Conservation (phyloP, 2,888 invertebrate genomes). For the Agrochola lota region DNA sequence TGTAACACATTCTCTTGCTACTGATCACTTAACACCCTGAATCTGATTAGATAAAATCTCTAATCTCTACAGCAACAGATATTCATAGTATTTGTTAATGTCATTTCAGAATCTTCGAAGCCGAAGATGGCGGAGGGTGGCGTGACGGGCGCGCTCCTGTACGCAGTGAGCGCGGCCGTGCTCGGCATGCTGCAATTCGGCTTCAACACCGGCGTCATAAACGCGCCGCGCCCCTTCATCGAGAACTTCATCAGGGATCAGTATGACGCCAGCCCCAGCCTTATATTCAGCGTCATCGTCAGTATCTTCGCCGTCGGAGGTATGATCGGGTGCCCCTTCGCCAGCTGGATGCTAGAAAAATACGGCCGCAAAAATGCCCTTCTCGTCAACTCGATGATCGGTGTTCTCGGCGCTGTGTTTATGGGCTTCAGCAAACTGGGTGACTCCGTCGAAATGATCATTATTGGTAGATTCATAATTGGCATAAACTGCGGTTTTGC, state of each 20-base stretch:
- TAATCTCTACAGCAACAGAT: background rate
- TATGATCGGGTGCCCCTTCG: conserved; percentile 94
- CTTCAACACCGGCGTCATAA: conserved; percentile 93
- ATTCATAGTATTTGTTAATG: conserved; percentile 24
- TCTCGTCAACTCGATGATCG: conserved; percentile 91
- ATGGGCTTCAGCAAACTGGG: conserved; percentile 92
- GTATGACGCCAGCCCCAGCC: conserved; percentile 86
- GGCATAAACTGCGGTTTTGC: conserved; percentile 93
- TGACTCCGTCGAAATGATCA: conserved; percentile 92
- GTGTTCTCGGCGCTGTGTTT: conserved; percentile 91
- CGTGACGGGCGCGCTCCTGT: conserved; percentile 91
- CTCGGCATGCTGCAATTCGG: conserved; percentile 94
- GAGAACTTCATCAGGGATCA: conserved; percentile 91
- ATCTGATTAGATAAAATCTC: conserved; percentile 44
- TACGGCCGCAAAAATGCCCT: conserved; percentile 93
- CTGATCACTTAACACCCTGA: conserved; percentile 25
- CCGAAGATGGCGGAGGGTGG: conserved; percentile 84
- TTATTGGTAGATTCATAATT: conserved; percentile 93
- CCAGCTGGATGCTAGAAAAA: conserved; percentile 93
- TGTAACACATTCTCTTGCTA: conserved; percentile 20
- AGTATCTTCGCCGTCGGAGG: conserved; percentile 95
- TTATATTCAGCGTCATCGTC: conserved; percentile 92
- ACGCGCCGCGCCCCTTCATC: conserved; percentile 92
- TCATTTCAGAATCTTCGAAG: conserved; percentile 76
- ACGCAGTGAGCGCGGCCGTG: conserved; percentile 92